Evolutionary conservation across 2,888 invertebrate species (phyloP), one percentile per base, ranked within the genome.

Genomic region (Matsumyia berberina): DNA sequence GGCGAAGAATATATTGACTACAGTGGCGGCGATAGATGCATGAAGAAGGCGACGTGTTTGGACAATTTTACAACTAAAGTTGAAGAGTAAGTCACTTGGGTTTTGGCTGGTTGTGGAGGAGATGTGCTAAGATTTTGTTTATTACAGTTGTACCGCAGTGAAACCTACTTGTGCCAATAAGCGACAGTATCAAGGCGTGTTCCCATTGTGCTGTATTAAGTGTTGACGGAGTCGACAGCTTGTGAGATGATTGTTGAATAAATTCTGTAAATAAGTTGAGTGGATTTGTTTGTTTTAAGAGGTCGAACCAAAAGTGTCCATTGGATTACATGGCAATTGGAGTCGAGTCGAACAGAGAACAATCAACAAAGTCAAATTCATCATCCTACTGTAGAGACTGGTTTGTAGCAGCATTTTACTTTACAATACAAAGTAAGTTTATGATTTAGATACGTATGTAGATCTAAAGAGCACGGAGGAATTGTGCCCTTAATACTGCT

Each of bases 1-100:
- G 90, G 91, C 0, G 87, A 91, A 87, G 91, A 91, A 33, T 90
- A 90, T 86, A 89, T 91, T 11, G 90, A 90, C 46, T 90, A 90
- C 53, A 89, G 88, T 39, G 62, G 87, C 9, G 89, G 90, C 60
- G 90, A 90, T 49, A 89, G 87, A 73, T 90, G 90, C 81, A 77
- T 89, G 0, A 90, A 89, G 78, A 89, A 88, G 5, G 91, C 88
- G 62, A 88, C 88, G 3, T 90, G 90, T 80, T 87, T 88, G 7
- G 91, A 90, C 9, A 89, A 88, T 3, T 90, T 90, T 55, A 87
- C 87, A 67, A 90, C 88, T 2, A 79, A 88, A 42, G 88, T 90
- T 33, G 91, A 90, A 78, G 89, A 89, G 90, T 90, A 66, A 90
- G 90, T 87, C 46, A 5, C 15, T 33, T 42, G 2, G 49, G 5